A percentile compares a stretch with the other conserved stretches of the same genome.
Evolutionary conservation across 1,140 invertebrate species (phyloP).

Genomic region (Heliconius congener): DNA sequence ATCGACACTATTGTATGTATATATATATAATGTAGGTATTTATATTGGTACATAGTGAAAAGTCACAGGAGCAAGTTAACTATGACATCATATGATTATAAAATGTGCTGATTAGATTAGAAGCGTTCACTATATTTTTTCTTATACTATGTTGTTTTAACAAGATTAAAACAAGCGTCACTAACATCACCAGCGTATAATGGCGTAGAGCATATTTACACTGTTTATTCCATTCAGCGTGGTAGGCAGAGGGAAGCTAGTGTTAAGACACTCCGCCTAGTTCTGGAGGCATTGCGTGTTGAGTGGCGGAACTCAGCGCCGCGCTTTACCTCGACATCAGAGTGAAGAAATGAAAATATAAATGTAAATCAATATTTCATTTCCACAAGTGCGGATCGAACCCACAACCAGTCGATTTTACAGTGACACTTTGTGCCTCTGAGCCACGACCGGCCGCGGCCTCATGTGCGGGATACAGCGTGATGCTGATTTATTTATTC

Average conservation of each 20-base stretch:
- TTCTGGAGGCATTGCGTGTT: no score
- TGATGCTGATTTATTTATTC: not conserved
- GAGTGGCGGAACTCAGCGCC: no score
- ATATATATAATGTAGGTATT: not conserved
- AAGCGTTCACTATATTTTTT: not conserved
- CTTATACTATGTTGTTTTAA: not conserved
- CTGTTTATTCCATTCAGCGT: not conserved
- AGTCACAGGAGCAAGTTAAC: not conserved
- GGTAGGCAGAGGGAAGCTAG: no score
- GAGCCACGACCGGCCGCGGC: no score
- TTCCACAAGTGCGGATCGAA: no score
- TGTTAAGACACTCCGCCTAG: no score
- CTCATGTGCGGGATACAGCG: no score
- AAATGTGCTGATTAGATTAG: constrained; percentile 11
- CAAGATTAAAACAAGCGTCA: constrained; percentile 3
- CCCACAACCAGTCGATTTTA: no score
- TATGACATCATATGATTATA: constrained; percentile 16
- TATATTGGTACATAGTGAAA: not conserved
- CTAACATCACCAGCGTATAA: not conserved
- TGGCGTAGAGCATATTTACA: not conserved
- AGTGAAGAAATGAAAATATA: no score
- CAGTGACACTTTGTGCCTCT: no score
- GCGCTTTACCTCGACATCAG: no score
- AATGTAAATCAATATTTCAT: no score
- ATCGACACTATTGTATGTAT: not conserved